These are phyloP conservation scores for Pao palembangensis DNA, from an alignment of 2,113 vertebrate species.

Conservation along the genomic window DNA sequence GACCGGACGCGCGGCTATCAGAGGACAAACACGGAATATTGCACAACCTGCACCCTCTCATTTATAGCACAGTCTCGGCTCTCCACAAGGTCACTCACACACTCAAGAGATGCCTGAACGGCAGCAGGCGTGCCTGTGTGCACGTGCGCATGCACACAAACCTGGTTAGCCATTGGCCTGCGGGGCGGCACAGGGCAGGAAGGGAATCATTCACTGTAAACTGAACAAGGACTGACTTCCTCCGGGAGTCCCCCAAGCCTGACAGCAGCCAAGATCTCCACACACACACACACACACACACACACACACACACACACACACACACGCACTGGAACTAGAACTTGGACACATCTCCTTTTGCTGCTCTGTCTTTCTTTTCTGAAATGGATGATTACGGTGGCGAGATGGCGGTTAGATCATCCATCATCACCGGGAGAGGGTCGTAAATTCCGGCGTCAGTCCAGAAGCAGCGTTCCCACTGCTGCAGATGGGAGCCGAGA, in stretches of 20 bases:
- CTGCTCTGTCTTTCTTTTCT: slow-evolving; percentile 42
- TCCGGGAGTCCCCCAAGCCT: slow-evolving; percentile 74
- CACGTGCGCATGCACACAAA: slow-evolving; percentile 35
- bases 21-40: slow-evolving; percentile 36
- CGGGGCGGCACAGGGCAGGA: slow-evolving; percentile 78
- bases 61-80: slow-evolving; percentile 26
- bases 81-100: slow-evolving; percentile 36
- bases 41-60: slow-evolving; percentile 36
- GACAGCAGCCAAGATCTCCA: slow-evolving; percentile 79
- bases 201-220: slow-evolving; percentile 82
- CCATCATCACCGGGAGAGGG: no score
- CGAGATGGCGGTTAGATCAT: no score
- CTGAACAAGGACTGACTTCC: slow-evolving; percentile 78
- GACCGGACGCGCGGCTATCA: slow-evolving; percentile 14
- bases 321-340: slow-evolving; percentile 36
- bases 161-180: slow-evolving; percentile 70
- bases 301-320: slow-evolving; percentile 18
- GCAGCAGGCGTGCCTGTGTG: neutral
- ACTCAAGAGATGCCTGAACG: neutral
- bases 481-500: no score
- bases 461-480: no score
- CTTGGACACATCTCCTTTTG: slow-evolving; percentile 52
- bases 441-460: no score
- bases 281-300: slow-evolving; percentile 53
- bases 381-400: no score